A percentile compares a stretch with the other conserved stretches of the same genome.
These are phyloP conservation scores for Acheta domesticus DNA, from an alignment of 2,888 invertebrate species.

Conservation along the genomic window DNA sequence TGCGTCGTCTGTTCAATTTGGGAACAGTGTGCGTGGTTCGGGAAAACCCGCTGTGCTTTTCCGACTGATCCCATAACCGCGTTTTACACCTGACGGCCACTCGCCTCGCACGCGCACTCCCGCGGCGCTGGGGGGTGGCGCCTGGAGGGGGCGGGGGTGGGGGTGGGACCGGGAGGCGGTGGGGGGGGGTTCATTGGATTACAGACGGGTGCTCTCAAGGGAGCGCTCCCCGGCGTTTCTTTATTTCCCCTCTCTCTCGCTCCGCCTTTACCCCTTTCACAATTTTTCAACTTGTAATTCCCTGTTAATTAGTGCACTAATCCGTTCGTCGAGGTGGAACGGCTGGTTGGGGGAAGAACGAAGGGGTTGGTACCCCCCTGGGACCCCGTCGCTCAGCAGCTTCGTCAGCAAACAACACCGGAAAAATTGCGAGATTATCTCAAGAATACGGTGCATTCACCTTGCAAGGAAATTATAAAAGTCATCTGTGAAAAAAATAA, in stretches of 20 bases:
- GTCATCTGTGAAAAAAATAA: conserved; percentile 12
- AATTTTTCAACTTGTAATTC: conserved; percentile 18
- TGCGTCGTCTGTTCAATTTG: too few species aligned
- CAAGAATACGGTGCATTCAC: conserved; percentile 7
- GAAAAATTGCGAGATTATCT: conserved; percentile 18
- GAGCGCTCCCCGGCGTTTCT: not conserved
- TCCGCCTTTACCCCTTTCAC: conserved; percentile 5
- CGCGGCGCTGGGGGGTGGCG: too few species aligned
- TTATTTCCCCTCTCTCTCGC: not conserved
- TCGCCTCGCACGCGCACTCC: not conserved
- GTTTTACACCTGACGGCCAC: not conserved
- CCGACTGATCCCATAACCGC: not conserved
- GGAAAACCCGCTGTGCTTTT: conserved; percentile 5
- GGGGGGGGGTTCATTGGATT: not conserved
- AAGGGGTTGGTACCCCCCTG: not conserved
- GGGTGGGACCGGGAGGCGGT: not conserved
- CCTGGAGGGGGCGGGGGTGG: not conserved
- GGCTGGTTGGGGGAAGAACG: not conserved
- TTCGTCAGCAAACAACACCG: conserved; percentile 18
- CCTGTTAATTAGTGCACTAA: conserved; percentile 3
- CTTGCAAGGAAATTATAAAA: conserved; percentile 7
- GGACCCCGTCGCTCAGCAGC: not conserved
- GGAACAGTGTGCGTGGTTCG: not conserved
- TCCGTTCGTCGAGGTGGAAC: conserved; percentile 4
- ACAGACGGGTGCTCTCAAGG: not conserved